Base-by-base conservation (phyloP, 2,888 invertebrate species). In the Dolomedes plantarius region DNA sequence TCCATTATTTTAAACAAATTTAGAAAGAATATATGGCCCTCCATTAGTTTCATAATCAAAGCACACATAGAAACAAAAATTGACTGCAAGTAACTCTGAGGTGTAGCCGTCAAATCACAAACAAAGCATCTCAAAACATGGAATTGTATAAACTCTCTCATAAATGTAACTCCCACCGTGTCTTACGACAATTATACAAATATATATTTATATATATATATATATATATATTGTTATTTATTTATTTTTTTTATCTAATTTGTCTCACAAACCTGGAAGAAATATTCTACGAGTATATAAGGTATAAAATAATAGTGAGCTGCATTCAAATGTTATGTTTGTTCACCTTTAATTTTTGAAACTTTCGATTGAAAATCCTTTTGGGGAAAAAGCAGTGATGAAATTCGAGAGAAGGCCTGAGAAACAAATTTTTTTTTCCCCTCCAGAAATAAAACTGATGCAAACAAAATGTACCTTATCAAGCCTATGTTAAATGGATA, bases 81-180 rank as follows among this genome's bases (percentile, higher is more conserved):
- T n/a, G n/a, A n/a, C n/a, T n/a, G n/a, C n/a, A n/a, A n/a, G n/a
- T n/a, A n/a, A n/a, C 6, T 36, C 36, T 36, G 36, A 23, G 23
- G 23, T 23, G 56, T 56, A 1, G n/a, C 16, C 19, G 6, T 56
- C 56, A 56, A 23, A 23, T 56, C 56, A 23, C 56, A 56, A 6
- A 23, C 56, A 56, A 19, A 23, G 11, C 23, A 16, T 16, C 46
- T 56, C 56, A 5, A 11, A 56, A 56, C 56, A 19, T 56, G 56
- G 56, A 56, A 56, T 56, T 56, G 16, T 56, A 56, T 56, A 56
- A 56, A 56, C 56, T 56, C 56, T 56, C 56, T 56, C 56, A 56
- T 56, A 56, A 46, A 56, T 56, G 56, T 56, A 56, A 56, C 56
- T 56, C 56, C 56, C 56, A 56, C 23, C 56, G 23, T 23, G 3